Evolutionary conservation across 1,140 invertebrate species (phyloP).

Genomic region (Potamilus streckersoni): DNA sequence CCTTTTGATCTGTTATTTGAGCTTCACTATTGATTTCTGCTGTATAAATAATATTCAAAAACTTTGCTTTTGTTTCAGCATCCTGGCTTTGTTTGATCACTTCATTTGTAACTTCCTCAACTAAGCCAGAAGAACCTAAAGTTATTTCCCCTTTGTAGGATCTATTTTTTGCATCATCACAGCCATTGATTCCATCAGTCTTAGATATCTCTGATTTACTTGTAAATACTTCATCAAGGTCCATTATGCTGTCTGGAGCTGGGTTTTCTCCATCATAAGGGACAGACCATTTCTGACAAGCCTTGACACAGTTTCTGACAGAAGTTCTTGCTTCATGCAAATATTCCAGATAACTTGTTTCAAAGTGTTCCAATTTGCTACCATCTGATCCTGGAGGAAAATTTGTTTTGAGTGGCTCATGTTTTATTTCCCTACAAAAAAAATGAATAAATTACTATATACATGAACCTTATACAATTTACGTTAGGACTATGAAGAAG

Average conservation of each 20-base stretch:
- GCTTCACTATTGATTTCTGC: too few species aligned
- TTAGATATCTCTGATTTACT: background rate
- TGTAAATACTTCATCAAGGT: background rate
- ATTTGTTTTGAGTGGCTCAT: conserved; percentile 25
- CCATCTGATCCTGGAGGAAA: conserved; percentile 35
- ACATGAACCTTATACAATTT: background rate
- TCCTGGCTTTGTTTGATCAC: too few species aligned
- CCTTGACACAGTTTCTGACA: conserved; percentile 79
- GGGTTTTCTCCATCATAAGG: conserved; percentile 78
- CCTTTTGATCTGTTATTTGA: too few species aligned
- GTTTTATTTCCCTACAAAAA: conserved; percentile 26
- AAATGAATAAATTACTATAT: conserved; percentile 5
- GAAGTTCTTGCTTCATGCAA: conserved; percentile 83
- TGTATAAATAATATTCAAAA: too few species aligned
- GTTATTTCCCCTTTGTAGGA: conserved; percentile 7
- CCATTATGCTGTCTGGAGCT: conserved; percentile 37
- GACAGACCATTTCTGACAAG: conserved; percentile 82
- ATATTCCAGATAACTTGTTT: conserved; percentile 68
- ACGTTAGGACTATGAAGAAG: too few species aligned
- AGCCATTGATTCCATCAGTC: background rate
- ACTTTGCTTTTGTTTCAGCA: too few species aligned
- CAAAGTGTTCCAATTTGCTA: conserved; percentile 44
- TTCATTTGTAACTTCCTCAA: background rate
- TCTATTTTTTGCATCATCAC: background rate
- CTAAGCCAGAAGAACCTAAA: background rate